phyloP scores from a whole-genome alignment of 2,888 invertebrate species.

The Pyralis farinalis region DNA sequence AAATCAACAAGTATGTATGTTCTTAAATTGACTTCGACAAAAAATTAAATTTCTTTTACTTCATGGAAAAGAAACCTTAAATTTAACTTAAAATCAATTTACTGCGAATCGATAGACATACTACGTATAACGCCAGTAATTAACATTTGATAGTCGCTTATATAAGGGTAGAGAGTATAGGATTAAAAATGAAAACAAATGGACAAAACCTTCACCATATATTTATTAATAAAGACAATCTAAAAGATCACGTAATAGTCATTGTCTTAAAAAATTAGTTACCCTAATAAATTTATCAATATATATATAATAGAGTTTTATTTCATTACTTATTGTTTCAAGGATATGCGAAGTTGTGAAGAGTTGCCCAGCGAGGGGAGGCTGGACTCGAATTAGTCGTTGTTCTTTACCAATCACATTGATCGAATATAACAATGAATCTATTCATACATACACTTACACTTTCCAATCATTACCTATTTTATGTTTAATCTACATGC shows the following conservation, averaged over 20 bases:
- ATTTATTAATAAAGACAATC: slow-evolving; percentile 82
- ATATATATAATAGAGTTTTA: slow-evolving; percentile 74
- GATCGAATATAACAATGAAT: slow-evolving; percentile 72
- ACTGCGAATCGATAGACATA: too few relatives aligned
- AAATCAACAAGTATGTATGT: too few relatives aligned
- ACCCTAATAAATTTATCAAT: slow-evolving; percentile 81
- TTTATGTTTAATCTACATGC: slow-evolving; percentile 70
- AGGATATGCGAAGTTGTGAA: slow-evolving; percentile 80
- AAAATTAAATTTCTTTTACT: too few relatives aligned
- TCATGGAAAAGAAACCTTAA: too few relatives aligned
- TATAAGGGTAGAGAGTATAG: too few relatives aligned
- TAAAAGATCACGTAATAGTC: slow-evolving; percentile 81
- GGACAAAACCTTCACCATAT: slow-evolving; percentile 80
- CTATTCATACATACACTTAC: slow-evolving; percentile 67
- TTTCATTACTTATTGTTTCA: slow-evolving; percentile 80
- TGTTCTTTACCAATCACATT: slow-evolving; percentile 74
- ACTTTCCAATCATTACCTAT: slow-evolving; percentile 63
- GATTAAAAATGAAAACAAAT: slow-evolving; percentile 62
- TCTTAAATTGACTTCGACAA: too few relatives aligned
- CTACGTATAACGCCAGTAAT: too few relatives aligned
- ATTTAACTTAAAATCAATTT: too few relatives aligned
- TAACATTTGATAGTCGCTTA: too few relatives aligned
- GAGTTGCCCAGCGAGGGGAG: slow-evolving; percentile 53
- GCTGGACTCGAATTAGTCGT: slow-evolving; percentile 67
- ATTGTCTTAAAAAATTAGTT: slow-evolving; percentile 81